A percentile compares a stretch with the other conserved stretches of the same genome.
Evolutionary conservation across 2,888 invertebrate genomes (phyloP).

Genomic region (Blastobasis adustella): DNA sequence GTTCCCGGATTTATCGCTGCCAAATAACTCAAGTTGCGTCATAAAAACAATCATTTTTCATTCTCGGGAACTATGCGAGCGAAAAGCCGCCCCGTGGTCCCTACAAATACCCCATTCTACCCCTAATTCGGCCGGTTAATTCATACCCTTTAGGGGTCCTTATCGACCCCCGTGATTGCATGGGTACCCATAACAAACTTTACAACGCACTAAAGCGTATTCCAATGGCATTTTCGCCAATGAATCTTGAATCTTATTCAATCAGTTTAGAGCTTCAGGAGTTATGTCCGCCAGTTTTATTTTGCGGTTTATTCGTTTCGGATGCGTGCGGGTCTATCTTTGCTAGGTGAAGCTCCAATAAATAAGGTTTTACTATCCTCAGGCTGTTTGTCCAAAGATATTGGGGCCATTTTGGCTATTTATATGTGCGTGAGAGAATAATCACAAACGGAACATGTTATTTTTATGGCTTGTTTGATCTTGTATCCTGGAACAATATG

Average conservation of each 20-base stretch:
- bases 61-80: not conserved
- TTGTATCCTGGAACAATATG: too few relatives aligned
- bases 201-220: constrained; percentile 6
- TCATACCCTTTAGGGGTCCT: constrained; percentile 2
- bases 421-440: too few relatives aligned
- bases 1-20: not conserved
- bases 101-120: constrained; percentile 6
- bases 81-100: not conserved
- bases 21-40: not conserved
- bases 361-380: too few relatives aligned
- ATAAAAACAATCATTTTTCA: constrained; percentile 1
- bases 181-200: constrained; percentile 5
- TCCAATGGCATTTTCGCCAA: not conserved
- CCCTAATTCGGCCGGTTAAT: constrained; percentile 6
- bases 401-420: too few relatives aligned
- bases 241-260: constrained; percentile 5
- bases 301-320: too few relatives aligned
- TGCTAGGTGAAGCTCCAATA: too few relatives aligned
- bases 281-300: too few relatives aligned
- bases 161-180: constrained; percentile 6
- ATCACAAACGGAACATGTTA: too few relatives aligned
- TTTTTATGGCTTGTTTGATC: too few relatives aligned
- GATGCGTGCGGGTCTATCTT: too few relatives aligned
- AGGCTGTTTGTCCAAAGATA: too few relatives aligned
- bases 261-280: constrained; percentile 2